Percentiles rank a stretch among this genome's conserved stretches.
Evolutionary conservation across 2,113 vertebrate species (phyloP).

Genomic region (Gallinago undulata): DNA sequence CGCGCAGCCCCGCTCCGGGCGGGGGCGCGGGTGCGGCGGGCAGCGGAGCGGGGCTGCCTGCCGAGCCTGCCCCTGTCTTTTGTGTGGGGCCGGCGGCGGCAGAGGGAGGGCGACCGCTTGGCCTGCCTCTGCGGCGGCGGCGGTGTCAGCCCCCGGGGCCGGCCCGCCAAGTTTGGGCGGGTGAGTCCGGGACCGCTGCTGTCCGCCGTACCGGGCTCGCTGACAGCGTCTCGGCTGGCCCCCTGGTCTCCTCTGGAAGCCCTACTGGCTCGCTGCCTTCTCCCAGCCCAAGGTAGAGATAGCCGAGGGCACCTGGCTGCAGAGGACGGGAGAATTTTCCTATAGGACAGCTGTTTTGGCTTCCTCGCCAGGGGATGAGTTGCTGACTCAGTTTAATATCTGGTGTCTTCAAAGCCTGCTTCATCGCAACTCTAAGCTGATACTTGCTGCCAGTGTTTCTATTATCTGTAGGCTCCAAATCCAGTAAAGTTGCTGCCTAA

Average conservation of each 20-base stretch:
- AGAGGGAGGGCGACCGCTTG: background rate
- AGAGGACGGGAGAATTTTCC: background rate
- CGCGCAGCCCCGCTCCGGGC: background rate
- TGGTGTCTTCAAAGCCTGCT: background rate
- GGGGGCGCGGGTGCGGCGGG: constrained; percentile 7
- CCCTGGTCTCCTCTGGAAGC: background rate
- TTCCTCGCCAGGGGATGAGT: background rate
- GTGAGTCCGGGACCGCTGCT: background rate
- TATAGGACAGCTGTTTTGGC: background rate
- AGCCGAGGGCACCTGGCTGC: background rate
- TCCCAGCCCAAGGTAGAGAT: background rate
- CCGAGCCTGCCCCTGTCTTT: constrained; percentile 1
- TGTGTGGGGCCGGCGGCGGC: background rate
- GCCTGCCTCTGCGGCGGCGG: background rate
- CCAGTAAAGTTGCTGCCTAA: background rate
- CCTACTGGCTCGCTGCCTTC: background rate
- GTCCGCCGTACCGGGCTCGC: background rate
- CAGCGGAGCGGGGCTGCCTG: constrained; percentile 37
- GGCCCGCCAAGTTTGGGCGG: background rate
- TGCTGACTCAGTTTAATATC: constrained; percentile 35
- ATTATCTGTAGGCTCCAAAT: background rate
- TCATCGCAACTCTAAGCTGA: background rate
- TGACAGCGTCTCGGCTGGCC: background rate
- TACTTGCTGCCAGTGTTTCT: background rate
- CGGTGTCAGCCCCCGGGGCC: background rate